phyloP scores from a whole-genome alignment of 2,888 invertebrate species.

The Hydraecia micacea region DNA sequence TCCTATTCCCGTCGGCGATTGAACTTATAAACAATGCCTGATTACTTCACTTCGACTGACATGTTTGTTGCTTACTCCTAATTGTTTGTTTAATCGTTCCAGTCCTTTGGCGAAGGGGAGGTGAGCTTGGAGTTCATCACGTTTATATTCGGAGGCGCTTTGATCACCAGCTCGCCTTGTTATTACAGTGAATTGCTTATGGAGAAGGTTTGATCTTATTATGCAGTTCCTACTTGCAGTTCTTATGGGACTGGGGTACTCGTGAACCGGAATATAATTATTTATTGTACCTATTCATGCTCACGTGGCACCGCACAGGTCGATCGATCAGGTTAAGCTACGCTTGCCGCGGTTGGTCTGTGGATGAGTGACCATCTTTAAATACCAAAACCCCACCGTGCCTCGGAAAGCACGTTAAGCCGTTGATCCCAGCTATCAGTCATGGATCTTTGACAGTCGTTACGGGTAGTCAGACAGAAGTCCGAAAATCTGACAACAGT shows the following conservation, averaged over 20 bases:
- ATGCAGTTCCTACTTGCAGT: neutral
- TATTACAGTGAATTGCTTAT: slow-evolving; percentile 65
- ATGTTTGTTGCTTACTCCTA: slow-evolving; percentile 30
- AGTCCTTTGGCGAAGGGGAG: slow-evolving; percentile 52
- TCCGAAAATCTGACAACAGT: too few species aligned
- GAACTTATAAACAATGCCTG: slow-evolving; percentile 43
- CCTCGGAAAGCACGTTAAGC: too few species aligned
- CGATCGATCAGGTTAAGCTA: too few species aligned
- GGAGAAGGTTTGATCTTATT: slow-evolving; percentile 57
- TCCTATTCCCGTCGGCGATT: slow-evolving; percentile 10
- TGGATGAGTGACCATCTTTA: too few species aligned
- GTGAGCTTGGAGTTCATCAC: slow-evolving; percentile 65
- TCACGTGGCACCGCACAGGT: too few species aligned
- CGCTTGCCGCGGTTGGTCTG: too few species aligned
- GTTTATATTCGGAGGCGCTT: slow-evolving; percentile 56
- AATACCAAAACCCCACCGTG: too few species aligned
- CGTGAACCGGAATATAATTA: too few species aligned
- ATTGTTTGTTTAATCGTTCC: slow-evolving; percentile 29
- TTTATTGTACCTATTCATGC: neutral
- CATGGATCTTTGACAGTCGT: too few species aligned
- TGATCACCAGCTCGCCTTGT: slow-evolving; percentile 62
- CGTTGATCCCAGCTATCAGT: too few species aligned
- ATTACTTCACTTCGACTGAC: slow-evolving; percentile 26
- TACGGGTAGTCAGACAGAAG: too few species aligned
- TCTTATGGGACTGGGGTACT: neutral